Evolutionary conservation across 2,113 vertebrate species (phyloP), one percentile per base, ranked within the genome.

Genomic region (Vidua chalybeata): DNA sequence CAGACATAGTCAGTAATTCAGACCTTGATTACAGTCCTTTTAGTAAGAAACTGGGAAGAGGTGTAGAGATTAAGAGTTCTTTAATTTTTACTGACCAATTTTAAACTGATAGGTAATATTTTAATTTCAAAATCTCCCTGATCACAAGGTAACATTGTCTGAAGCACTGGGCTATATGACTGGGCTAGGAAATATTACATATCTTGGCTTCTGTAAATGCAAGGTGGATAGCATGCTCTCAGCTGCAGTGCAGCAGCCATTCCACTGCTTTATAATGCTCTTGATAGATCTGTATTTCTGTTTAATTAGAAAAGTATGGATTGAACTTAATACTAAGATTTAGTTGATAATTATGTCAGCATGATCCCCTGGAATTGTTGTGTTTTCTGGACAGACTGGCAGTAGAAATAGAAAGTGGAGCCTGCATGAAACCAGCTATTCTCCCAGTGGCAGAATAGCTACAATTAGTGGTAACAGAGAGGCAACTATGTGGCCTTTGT

Each of bases 361-460:
- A 11, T 52, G 31, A 12, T 84, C 1, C 43, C 3, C 2, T 52
- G 45, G 21, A 56, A 45, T 2, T 37, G 46, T 64, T 0, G 0
- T 39, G 30, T 75, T 69, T 71, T 81, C 69, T 93, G 66, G 27
- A 30, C 20, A 63, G 63, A 27, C 15, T 4, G 6, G 28, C 19
- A 23, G 28, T 35, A 77, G 61, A 63, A 79, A 59, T 35, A 48
- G 45, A 13, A 72, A 63, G 71, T 0, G 0, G 21, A 17, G 12
- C 31, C 13, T 43, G 0, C 41, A 19, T 30, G n/a, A 73, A 89
- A 37, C 17, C 31, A n/a, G 35, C 35, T 35, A 35, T 35, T 35
- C 35, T 35, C 35, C 35, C 35, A 35, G 4, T 39, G n/a, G 27
- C 71, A 83, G 55, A 61, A 20, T 4, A 69, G 10, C 28, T 37